Base-by-base conservation (phyloP, 30 jellyfish, hydroid and myxozoan genomes). In the Aurelia aurita region DNA sequence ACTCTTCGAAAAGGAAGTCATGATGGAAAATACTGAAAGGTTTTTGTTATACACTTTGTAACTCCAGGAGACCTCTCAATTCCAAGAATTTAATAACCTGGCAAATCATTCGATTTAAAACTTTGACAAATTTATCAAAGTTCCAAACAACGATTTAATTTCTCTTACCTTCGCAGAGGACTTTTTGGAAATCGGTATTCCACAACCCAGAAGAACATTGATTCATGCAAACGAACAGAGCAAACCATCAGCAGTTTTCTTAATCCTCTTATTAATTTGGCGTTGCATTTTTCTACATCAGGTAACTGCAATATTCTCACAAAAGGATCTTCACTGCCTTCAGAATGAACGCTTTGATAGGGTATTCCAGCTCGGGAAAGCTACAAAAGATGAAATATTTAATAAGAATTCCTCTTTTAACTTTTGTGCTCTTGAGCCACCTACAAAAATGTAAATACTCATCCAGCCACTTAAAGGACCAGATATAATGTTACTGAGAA, bases 261-360 rank as follows among this genome's bases (percentile, higher is more conserved):
- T 27, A 89, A 59, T 15, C 55, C 45, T 20, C 64, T 26, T 28
- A 73, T 46, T 13, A 29, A 44, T 29, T 32, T 63, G 13, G 49
- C 32, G 27, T 81, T 60, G 62, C 58, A 80, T 23, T 57, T 69
- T 13, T 57, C 81, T 10, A 79, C 82, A 44, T 68, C 79, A 0
- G 98, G 98, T 11, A 79, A 75, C 15, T 71, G 88, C n/a, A 92
- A 88, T 9, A 92, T 34, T 20, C 84, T 79, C 20, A 92, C 45
- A 64, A 47, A 25, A 15, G 78, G 74, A 9, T 35, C 90, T 20
- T 61, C 13, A 34, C 51, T 58, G 3, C 79, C 88, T 14, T 92
- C 96, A 34, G 26, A 59, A 19, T 63, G 96, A 11, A 92, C 86
- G 23, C 86, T 93, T 26, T 81, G 87, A 65, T 58, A 69, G 23